A percentile compares a stretch with the other conserved stretches of the same genome.
phyloP scores from a whole-genome alignment of 1,140 invertebrate genomes.

The Nebria ingens region DNA sequence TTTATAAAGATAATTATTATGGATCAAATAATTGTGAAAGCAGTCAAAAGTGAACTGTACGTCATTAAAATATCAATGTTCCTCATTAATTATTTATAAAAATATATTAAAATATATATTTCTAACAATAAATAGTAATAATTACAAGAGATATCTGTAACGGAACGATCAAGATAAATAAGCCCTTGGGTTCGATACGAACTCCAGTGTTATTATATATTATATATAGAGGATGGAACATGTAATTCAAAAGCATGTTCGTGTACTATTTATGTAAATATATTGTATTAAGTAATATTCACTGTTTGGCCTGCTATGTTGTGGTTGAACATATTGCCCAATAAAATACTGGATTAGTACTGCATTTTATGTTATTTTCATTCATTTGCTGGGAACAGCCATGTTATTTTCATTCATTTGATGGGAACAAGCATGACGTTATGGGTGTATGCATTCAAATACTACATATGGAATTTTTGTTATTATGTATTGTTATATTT shows the following conservation, averaged over 20 bases:
- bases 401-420: too few relatives aligned
- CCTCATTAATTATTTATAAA: slow-evolving; percentile 8
- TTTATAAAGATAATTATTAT: not conserved
- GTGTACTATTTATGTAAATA: slow-evolving; percentile 29
- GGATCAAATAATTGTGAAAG: not conserved
- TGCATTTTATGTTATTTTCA: not conserved
- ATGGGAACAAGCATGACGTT: too few relatives aligned
- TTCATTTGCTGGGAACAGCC: too few relatives aligned
- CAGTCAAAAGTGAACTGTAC: not conserved
- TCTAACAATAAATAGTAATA: slow-evolving; percentile 9
- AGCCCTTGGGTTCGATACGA: too few relatives aligned
- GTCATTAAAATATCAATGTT: slow-evolving; percentile 9
- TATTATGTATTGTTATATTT: too few relatives aligned
- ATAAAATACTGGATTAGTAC: slow-evolving; percentile 22
- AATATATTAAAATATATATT: slow-evolving; percentile 6
- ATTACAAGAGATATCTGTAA: slow-evolving; percentile 3
- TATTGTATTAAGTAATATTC: slow-evolving; percentile 28
- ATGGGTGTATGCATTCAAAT: too few relatives aligned
- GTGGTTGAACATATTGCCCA: slow-evolving; percentile 33
- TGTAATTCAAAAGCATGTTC: not conserved
- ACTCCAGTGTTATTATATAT: too few relatives aligned
- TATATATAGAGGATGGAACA: not conserved
- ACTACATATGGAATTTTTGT: too few relatives aligned
- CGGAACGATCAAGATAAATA: not conserved
- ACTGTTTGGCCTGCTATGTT: slow-evolving; percentile 35